Evolutionary conservation across 2,797 vertebrate genomes (phyloP).

Genomic region (Heliangelus exortis): DNA sequence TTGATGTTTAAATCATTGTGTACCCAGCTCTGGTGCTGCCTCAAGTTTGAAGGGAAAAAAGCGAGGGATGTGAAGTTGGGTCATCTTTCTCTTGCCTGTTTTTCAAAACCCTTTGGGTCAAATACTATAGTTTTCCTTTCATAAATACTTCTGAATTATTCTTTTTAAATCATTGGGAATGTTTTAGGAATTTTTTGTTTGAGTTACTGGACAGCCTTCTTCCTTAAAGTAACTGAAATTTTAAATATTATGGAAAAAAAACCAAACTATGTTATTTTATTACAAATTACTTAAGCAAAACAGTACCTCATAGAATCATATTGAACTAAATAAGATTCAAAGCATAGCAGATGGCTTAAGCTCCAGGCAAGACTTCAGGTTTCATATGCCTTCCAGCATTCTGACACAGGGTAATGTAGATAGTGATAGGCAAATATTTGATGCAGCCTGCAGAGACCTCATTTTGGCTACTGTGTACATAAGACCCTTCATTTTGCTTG

Average conservation of each 20-base stretch:
- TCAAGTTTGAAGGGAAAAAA: neutral
- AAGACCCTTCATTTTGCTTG: neutral
- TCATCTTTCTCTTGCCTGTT: neutral
- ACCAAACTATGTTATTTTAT: neutral
- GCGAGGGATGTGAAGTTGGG: neutral
- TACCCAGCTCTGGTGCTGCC: neutral
- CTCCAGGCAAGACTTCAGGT: neutral
- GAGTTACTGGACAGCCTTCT: neutral
- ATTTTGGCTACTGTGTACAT: neutral
- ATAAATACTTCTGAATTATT: neutral
- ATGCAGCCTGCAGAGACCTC: neutral
- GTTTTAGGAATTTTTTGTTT: neutral
- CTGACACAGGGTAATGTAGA: neutral
- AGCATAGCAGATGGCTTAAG: neutral
- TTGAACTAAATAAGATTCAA: neutral
- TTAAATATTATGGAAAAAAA: neutral
- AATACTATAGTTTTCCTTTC: neutral
- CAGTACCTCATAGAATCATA: neutral
- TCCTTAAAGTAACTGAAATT: neutral
- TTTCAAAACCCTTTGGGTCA: neutral
- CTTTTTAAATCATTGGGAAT: neutral
- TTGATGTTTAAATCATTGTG: neutral
- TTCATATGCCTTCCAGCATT: neutral
- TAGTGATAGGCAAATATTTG: neutral
- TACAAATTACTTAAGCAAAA: neutral